Evolutionary conservation across 35 echinoderm and acorn worm species (phyloP), one percentile per base, ranked within the genome.

Genomic region (Eucidaris tribuloides): DNA sequence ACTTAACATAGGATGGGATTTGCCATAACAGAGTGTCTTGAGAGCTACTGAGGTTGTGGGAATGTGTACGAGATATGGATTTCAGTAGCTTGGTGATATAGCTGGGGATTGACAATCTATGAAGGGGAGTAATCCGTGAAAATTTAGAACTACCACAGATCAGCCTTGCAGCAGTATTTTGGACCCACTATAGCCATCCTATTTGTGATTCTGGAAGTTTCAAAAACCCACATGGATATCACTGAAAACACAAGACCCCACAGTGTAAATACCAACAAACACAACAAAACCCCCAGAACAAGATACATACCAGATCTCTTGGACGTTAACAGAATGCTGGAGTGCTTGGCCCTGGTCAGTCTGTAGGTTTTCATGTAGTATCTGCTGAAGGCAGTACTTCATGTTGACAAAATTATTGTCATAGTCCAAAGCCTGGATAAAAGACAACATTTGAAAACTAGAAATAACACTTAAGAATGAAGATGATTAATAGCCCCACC

Each of bases 371-470:
- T 87, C 89, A 79, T 86, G 84, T 1, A 97, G 40, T 15, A 97
- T 54, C 84, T 97, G 94, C 32, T 84, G 82, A 24, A 97, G 15
- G 79, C 94, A 97, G 72, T 81, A 97, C 89, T 97, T 97, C 7
- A 59, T 92, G 84, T 92, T 97, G 3, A 58, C 20, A 62, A 71
- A 91, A 4, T 29, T 34, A 62, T 91, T 92, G 50, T 88, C 88
- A 64, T 97, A 97, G 46, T 97, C 94, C 32, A 97, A 72, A 65
- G 89, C 88, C 93, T 96, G 81, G 2, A 40, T 31, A 57, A 38
- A 63, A 50, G 48, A n/a, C 9, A 52, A 11, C 9, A n/a, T 52
- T 11, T 36, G 76, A 74, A 35, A 34, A 76, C 7, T 36, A 85
- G 19, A 72, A 50, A 4, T 18, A 7, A 3, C 5, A 80, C 11